These are phyloP conservation scores for Tor tambroides DNA, from an alignment of 2,113 vertebrate genomes.

Conservation along the genomic window DNA sequence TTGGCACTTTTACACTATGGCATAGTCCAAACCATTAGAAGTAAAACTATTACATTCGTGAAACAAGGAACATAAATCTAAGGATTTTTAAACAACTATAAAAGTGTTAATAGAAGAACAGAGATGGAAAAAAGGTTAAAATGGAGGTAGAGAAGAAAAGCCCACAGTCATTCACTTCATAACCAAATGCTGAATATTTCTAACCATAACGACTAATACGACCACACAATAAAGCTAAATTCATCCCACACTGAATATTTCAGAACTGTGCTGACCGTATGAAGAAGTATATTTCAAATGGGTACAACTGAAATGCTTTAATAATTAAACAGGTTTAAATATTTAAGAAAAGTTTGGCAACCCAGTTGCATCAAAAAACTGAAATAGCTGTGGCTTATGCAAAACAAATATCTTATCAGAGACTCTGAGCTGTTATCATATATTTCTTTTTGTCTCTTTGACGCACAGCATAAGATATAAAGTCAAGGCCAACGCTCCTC, in stretches of 20 bases:
- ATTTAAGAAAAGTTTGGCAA: not conserved
- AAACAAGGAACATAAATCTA: not conserved
- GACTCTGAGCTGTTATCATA: not conserved
- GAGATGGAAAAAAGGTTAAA: not conserved
- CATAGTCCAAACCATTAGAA: not conserved
- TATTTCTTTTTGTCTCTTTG: not conserved
- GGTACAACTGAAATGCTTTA: not conserved
- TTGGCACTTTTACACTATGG: constrained; percentile 27
- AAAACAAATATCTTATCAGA: not conserved
- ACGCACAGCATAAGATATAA: not conserved
- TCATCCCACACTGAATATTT: not conserved
- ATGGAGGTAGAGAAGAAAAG: constrained; percentile 6
- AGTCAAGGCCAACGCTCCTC: not conserved
- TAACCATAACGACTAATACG: not conserved
- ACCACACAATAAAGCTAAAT: not conserved
- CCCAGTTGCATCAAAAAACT: not conserved
- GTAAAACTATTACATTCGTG: constrained; percentile 20
- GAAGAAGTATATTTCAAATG: not conserved
- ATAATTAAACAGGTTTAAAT: not conserved
- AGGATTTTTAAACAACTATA: not conserved
- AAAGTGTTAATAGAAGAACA: not conserved
- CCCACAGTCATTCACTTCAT: not conserved
- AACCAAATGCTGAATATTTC: not conserved
- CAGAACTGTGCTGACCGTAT: not conserved
- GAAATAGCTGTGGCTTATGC: not conserved